Evolutionary conservation across 2,113 vertebrate genomes (phyloP).

Genomic region (Rhinolophus sinicus): DNA sequence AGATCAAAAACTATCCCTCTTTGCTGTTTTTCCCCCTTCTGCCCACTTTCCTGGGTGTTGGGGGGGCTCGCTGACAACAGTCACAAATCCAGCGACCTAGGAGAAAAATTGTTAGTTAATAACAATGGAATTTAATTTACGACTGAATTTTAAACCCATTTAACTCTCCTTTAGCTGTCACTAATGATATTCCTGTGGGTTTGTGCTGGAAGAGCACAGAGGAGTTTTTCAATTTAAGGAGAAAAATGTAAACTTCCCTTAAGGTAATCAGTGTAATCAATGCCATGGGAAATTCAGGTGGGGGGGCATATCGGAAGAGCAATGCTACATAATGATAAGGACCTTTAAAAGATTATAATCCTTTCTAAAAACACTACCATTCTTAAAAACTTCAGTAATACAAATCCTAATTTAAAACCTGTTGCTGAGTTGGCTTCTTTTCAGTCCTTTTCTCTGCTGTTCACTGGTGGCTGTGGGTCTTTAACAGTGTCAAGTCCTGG

Average conservation of each 20-base stretch:
- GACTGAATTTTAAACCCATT: slow-evolving; percentile 72
- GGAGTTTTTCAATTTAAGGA: background rate
- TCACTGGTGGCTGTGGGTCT: background rate
- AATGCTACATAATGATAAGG: background rate
- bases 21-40: slow-evolving; percentile 93
- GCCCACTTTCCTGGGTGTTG: slow-evolving; percentile 93
- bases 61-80: slow-evolving; percentile 92
- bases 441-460: background rate
- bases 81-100: slow-evolving; percentile 98
- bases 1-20: slow-evolving; percentile 87
- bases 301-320: fast-evolving
- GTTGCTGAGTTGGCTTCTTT: background rate
- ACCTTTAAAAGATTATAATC: background rate
- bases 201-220: background rate
- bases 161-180: background rate
- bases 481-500: background rate
- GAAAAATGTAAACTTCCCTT: background rate
- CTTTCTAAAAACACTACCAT: background rate
- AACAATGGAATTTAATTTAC: slow-evolving; percentile 28
- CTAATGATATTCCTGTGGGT: background rate
- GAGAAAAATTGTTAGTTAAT: slow-evolving; percentile 78
- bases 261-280: background rate
- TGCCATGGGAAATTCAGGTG: background rate
- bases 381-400: background rate
- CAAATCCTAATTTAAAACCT: background rate